phyloP scores from a whole-genome alignment of 2,888 invertebrate genomes.

The Brachylomia viminalis region DNA sequence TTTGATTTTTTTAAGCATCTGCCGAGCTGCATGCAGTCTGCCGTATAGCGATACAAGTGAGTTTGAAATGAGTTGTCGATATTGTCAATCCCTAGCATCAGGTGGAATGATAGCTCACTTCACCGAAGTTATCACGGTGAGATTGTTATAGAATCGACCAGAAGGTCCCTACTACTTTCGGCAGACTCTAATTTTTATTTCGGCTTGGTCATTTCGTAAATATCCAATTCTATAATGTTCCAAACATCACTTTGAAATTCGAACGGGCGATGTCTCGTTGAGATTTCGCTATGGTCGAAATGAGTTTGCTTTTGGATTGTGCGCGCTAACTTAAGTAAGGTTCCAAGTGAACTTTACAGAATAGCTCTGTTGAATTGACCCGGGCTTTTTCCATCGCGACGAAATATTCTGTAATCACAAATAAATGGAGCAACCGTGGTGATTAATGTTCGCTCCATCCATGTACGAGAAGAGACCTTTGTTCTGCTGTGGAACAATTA shows the following conservation, averaged over 20 bases:
- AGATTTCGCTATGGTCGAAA: not conserved
- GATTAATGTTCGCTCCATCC: not conserved
- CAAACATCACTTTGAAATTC: not conserved
- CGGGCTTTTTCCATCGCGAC: too few species aligned
- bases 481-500: not conserved
- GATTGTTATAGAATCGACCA: too few species aligned
- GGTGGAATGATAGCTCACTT: too few species aligned
- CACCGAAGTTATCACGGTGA: too few species aligned
- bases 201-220: not conserved
- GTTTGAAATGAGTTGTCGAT: too few species aligned
- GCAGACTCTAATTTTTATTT: slow-evolving; percentile 16
- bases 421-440: not conserved
- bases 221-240: too few species aligned
- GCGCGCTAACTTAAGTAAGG: not conserved
- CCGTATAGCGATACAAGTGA: too few species aligned
- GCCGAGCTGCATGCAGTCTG: too few species aligned
- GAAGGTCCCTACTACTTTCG: not conserved
- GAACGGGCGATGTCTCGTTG: slow-evolving; percentile 6
- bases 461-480: not conserved
- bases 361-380: not conserved
- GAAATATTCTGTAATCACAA: not conserved
- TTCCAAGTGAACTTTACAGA: not conserved
- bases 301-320: slow-evolving; percentile 5
- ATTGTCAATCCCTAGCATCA: too few species aligned
- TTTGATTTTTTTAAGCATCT: slow-evolving; percentile 37